Evolutionary conservation across 2,113 vertebrate genomes (phyloP), one percentile per base, ranked within the genome.

Genomic region (Albula glossodonta): DNA sequence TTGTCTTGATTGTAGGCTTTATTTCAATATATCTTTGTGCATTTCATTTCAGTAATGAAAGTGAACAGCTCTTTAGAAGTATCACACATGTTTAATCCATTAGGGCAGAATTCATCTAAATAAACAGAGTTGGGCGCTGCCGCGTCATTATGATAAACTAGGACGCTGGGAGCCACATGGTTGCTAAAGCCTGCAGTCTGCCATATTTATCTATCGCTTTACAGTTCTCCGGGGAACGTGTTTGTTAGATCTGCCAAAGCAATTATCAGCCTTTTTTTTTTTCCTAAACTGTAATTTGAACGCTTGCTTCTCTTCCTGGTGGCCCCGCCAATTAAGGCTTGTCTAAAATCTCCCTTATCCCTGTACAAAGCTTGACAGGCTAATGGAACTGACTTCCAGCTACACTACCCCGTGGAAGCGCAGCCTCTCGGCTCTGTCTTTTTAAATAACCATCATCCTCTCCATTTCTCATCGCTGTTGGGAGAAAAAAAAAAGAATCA

Each of bases 181-280:
- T 31, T 12, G 12, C 53, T 12, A 56, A 56, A 6, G 7, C n/a
- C 74, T 48, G 10, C 83, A 8, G 48, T 56, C 83, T 41, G 52
- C 4, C 83, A 84, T 2, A 13, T 57, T 22, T 79, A 78, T 56
- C 25, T 78, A 51, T 84, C 49, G 50, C 31, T n/a, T 60, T 60
- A 85, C 77, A n/a, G 84, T n/a, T 79, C 77, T 57, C 77, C 15
- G 17, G 52, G 19, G 51, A 49, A 57, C 25, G 19, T 41, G 74
- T 78, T 84, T 48, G 56, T 25, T 50, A 50, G 57, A 80, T 53
- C 48, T 63, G 84, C 53, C 84, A 80, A 52, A 80, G 19, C 53
- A 85, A 51, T 57, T 85, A 85, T 84, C 52, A 56, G 74, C 51
- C 50, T 74, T 56, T 84, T 84, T 85, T 79, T n/a, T 22, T 25